Evolutionary conservation across 2,888 invertebrate species (phyloP).

Genomic region (Mayetiola destructor): DNA sequence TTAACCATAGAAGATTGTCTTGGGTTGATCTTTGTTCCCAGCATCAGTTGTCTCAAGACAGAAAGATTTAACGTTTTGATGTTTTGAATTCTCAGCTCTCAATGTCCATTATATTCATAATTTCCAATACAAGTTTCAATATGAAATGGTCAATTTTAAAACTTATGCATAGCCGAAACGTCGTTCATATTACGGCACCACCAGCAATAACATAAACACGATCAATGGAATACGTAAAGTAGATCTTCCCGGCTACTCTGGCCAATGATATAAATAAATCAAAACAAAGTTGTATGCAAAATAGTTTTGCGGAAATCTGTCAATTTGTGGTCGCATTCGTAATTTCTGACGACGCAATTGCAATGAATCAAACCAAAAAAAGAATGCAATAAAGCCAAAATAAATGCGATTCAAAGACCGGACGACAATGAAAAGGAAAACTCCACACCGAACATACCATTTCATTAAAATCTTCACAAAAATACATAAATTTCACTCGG

Average conservation of each 20-base stretch:
- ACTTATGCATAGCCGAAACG: too few species aligned
- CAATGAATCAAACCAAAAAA: too few species aligned
- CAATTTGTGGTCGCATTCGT: slow-evolving; percentile 12
- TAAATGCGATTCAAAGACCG: neutral
- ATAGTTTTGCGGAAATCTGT: slow-evolving; percentile 13
- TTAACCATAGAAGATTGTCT: neutral
- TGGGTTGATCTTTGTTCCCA: neutral
- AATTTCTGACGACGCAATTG: too few species aligned
- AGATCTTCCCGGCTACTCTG: too few species aligned
- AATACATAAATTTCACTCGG: slow-evolving; percentile 12
- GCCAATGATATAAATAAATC: slow-evolving; percentile 10
- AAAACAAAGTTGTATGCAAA: slow-evolving; percentile 13
- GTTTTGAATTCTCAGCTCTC: neutral
- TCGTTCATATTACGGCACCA: too few species aligned
- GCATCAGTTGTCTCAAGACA: neutral
- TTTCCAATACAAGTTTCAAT: slow-evolving; percentile 5
- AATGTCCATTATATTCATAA: slow-evolving; percentile 7
- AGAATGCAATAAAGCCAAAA: neutral
- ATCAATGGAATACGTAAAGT: too few species aligned
- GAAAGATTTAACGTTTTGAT: neutral
- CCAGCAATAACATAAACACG: too few species aligned
- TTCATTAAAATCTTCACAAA: slow-evolving; percentile 11
- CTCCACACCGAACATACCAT: neutral
- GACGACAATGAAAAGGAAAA: neutral
- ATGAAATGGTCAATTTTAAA: too few species aligned